These are phyloP conservation scores for Sycophila sp. DNA, from an alignment of 1,140 invertebrate genomes.

Conservation along the genomic window DNA sequence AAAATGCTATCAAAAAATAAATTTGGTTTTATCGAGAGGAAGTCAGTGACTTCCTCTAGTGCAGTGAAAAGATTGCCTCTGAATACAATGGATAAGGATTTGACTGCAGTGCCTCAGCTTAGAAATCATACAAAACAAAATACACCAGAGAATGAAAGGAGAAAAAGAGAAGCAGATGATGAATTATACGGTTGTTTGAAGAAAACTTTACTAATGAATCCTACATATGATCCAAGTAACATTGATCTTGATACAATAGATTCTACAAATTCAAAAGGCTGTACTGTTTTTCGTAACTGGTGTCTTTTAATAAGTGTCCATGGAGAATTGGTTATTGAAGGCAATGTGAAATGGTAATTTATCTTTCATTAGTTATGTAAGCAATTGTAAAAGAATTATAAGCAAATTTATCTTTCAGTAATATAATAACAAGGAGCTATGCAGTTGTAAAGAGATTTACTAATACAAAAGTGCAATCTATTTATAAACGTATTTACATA, in stretches of 20 bases:
- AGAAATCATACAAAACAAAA: background rate
- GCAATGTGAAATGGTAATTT: constrained; percentile 49
- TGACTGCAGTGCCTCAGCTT: constrained; percentile 48
- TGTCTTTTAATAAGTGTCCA: constrained; percentile 48
- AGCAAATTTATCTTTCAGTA: constrained; percentile 42
- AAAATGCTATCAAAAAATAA: constrained; percentile 33
- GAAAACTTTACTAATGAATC: background rate
- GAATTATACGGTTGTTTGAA: background rate
- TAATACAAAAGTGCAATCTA: constrained; percentile 44
- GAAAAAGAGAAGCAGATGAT: background rate
- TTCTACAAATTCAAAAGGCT: background rate
- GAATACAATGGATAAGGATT: constrained; percentile 20
- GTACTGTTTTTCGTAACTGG: constrained; percentile 49
- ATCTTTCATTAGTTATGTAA: background rate
- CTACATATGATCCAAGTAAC: background rate
- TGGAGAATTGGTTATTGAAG: constrained; percentile 52
- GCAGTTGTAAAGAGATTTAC: constrained; percentile 50
- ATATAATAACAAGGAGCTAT: constrained; percentile 51
- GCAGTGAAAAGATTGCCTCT: constrained; percentile 36
- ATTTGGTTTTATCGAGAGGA: background rate
- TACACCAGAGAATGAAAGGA: background rate
- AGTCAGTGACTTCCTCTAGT: constrained; percentile 46
- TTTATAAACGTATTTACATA: constrained; percentile 51
- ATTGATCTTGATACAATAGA: background rate
- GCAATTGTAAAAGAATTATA: no score